Percentiles rank a stretch among this genome's conserved stretches.
These are phyloP conservation scores for Brachypteracias leptosomus DNA, from an alignment of 2,113 vertebrate species.

Conservation along the genomic window DNA sequence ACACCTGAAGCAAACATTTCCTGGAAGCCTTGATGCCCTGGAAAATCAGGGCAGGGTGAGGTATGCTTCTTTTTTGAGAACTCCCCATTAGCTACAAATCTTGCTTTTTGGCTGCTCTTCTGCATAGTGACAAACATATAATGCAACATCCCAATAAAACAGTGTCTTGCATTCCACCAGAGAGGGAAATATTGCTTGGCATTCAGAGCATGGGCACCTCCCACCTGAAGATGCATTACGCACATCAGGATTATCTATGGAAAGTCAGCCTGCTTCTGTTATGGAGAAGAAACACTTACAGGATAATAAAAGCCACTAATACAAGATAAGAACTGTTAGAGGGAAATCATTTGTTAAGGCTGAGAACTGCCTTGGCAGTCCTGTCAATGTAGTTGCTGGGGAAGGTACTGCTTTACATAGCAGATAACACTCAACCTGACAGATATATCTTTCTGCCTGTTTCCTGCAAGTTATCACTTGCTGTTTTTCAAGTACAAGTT, in stretches of 20 bases:
- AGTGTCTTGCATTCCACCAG: rapidly evolving
- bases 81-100: not conserved
- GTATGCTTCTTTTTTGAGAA: not conserved
- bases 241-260: not conserved
- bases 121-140: not conserved
- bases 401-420: not conserved
- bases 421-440: not conserved
- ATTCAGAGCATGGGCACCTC: not conserved
- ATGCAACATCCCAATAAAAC: not conserved
- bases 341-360: not conserved
- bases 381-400: rapidly evolving
- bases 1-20: rapidly evolving
- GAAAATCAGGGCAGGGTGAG: not conserved
- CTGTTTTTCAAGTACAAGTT: not conserved
- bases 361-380: not conserved
- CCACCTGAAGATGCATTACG: not conserved
- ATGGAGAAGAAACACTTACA: not conserved
- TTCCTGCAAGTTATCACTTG: not conserved
- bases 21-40: not conserved
- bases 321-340: not conserved
- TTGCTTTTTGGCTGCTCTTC: not conserved
- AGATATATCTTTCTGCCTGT: not conserved
- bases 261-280: not conserved
- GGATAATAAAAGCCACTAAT: not conserved
- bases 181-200: not conserved